phyloP scores from a whole-genome alignment of 2,113 vertebrate species.

The Lasiurus borealis region DNA sequence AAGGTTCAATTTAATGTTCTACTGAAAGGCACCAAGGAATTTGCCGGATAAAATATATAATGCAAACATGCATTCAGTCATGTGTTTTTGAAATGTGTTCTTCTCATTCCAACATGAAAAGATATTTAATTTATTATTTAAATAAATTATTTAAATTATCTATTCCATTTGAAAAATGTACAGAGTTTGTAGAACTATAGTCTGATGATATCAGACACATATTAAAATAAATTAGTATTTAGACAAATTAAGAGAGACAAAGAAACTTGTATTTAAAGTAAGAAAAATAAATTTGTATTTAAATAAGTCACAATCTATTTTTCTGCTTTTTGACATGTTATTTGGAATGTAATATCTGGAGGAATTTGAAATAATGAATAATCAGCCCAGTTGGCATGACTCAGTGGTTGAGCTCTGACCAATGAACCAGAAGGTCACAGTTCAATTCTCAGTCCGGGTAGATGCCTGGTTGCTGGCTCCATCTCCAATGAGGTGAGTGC shows the following conservation, averaged over 20 bases:
- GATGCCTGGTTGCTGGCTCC: no score
- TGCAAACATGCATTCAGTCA: not conserved
- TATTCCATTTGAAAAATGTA: not conserved
- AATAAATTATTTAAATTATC: not conserved
- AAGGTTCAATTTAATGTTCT: not conserved
- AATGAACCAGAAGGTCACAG: no score
- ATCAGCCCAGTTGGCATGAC: no score
- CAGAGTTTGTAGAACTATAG: not conserved
- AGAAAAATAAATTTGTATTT: not conserved
- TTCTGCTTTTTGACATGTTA: not conserved
- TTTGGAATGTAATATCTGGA: not conserved
- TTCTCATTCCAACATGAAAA: slow-evolving; percentile 25
- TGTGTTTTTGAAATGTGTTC: not conserved
- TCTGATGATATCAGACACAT: not conserved
- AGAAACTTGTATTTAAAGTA: slow-evolving; percentile 15
- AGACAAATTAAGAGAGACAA: not conserved
- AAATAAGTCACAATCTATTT: not conserved
- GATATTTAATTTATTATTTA: not conserved
- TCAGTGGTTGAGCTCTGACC: no score
- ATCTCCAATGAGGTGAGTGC: no score
- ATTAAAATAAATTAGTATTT: not conserved
- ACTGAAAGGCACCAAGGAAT: not conserved
- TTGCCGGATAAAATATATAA: slow-evolving; percentile 3
- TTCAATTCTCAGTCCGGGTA: no score
- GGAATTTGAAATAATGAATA: not conserved